phyloP scores from a whole-genome alignment of 2,113 vertebrate species.

The Podocnemis expansa region DNA sequence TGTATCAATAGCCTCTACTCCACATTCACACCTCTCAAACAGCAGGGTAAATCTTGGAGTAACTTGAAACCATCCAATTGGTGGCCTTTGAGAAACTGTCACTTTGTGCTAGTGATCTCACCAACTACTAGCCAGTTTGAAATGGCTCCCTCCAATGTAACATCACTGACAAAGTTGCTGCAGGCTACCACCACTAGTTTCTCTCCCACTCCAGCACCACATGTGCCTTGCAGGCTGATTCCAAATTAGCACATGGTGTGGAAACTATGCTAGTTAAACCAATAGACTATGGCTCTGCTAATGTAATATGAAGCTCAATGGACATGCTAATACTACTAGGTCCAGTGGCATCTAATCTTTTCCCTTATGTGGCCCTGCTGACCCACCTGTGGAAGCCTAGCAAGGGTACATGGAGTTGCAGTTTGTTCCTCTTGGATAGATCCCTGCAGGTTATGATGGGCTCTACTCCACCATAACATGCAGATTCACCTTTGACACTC shows the following conservation, averaged over 20 bases:
- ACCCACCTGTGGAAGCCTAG: background rate
- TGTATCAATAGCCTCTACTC: rapidly evolving
- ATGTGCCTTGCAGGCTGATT: background rate
- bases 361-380: too few species aligned
- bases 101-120: background rate
- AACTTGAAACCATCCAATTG: background rate
- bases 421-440: background rate
- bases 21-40: background rate
- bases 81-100: background rate
- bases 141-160: background rate
- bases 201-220: too few species aligned
- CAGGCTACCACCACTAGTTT: background rate
- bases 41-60: background rate
- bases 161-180: background rate
- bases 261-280: background rate
- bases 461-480: background rate
- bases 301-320: background rate
- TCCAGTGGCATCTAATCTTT: background rate
- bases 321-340: background rate
- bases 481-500: background rate
- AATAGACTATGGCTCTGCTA: background rate
- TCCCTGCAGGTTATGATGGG: background rate
- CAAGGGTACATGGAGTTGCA: too few species aligned
- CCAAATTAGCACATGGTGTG: too few species aligned
- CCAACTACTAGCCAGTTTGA: background rate